Percentiles rank a stretch among this genome's conserved stretches.
Conservation (phyloP, 1,140 invertebrate genomes). For the Bombyx mandarina region DNA sequence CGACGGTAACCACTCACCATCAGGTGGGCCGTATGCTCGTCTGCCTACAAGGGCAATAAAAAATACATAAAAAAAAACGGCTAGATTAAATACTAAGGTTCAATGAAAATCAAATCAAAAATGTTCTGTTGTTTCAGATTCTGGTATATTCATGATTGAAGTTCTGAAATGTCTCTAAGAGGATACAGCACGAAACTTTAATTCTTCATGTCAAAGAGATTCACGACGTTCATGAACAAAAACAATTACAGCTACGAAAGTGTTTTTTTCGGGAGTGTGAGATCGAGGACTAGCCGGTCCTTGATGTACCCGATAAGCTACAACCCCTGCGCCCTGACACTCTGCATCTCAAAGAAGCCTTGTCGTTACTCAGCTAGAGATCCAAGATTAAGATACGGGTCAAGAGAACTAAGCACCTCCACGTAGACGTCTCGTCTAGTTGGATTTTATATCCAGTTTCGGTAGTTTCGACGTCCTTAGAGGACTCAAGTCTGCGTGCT, state of each 20-base stretch:
- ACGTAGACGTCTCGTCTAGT: constrained; percentile 34
- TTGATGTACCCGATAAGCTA: constrained; percentile 65
- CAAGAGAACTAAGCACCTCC: constrained; percentile 53
- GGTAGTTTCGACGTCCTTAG: constrained; percentile 28
- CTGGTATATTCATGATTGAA: constrained; percentile 14
- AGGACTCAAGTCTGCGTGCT: constrained; percentile 39
- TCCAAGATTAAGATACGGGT: constrained; percentile 65
- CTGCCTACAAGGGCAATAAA: too few species aligned
- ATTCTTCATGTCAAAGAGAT: constrained; percentile 59
- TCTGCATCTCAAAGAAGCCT: constrained; percentile 56
- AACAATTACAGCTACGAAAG: constrained; percentile 47
- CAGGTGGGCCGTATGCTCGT: too few species aligned
- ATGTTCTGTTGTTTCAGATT: constrained; percentile 55
- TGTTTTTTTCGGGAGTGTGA: constrained; percentile 54
- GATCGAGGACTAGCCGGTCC: constrained; percentile 67
- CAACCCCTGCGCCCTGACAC: constrained; percentile 59
- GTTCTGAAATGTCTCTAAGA: constrained; percentile 50
- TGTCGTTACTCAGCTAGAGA: constrained; percentile 66
- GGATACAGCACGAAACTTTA: constrained; percentile 39
- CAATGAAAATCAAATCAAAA: too few species aligned
- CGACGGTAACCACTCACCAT: too few species aligned
- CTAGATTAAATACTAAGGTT: too few species aligned
- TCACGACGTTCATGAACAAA: constrained; percentile 29
- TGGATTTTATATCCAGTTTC: constrained; percentile 41
- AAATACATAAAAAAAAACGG: too few species aligned